These are phyloP conservation scores for Eudemis profundana DNA, from an alignment of 2,888 invertebrate species.

Conservation along the genomic window DNA sequence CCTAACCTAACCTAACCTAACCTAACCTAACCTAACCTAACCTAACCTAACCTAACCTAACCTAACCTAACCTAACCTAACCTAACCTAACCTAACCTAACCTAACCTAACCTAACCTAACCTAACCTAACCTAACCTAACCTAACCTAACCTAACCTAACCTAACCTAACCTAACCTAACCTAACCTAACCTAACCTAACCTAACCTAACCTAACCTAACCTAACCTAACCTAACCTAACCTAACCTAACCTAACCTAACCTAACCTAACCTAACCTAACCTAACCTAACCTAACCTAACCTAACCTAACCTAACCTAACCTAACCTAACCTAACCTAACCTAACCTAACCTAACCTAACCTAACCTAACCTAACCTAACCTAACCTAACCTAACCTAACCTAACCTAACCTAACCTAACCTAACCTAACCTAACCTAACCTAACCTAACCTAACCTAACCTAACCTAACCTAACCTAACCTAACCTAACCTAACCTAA, in stretches of 20 bases:
- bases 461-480: neutral
- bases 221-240: slow-evolving; percentile 36
- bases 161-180: slow-evolving; percentile 48
- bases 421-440: slow-evolving; percentile 14
- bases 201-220: slow-evolving; percentile 52
- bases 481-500: neutral
- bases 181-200: slow-evolving; percentile 50
- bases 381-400: slow-evolving; percentile 14
- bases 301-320: slow-evolving; percentile 24
- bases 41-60: slow-evolving; percentile 50
- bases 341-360: slow-evolving; percentile 13
- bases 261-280: slow-evolving; percentile 16
- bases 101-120: too few relatives aligned
- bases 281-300: slow-evolving; percentile 14
- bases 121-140: slow-evolving; percentile 47
- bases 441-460: slow-evolving; percentile 7
- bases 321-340: slow-evolving; percentile 13
- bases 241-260: slow-evolving; percentile 14
- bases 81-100: too few relatives aligned
- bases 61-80: too few relatives aligned
- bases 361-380: slow-evolving; percentile 16
- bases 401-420: slow-evolving; percentile 14
- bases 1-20: slow-evolving; percentile 50
- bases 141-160: slow-evolving; percentile 48
- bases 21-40: slow-evolving; percentile 50